These are phyloP conservation scores for Andrena trimmerana DNA, from an alignment of 2,888 invertebrate species.

Conservation along the genomic window DNA sequence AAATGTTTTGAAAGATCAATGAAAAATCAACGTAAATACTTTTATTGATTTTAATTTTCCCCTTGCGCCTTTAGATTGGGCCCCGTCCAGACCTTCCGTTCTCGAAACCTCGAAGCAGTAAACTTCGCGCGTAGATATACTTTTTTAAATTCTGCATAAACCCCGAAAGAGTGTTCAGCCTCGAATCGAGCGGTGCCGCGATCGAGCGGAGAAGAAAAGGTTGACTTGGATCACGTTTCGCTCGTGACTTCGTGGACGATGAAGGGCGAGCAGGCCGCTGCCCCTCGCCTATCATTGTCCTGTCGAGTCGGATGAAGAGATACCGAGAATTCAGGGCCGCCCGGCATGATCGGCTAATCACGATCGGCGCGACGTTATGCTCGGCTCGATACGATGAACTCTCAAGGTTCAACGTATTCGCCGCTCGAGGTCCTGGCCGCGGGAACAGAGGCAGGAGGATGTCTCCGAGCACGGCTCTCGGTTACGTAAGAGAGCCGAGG, in stretches of 20 bases:
- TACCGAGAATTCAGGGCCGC: constrained; percentile 44
- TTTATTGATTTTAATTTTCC: too few relatives aligned
- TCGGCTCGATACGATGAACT: constrained; percentile 42
- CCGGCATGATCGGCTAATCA: constrained; percentile 54
- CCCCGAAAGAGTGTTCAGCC: not conserved
- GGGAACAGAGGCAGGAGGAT: constrained; percentile 42
- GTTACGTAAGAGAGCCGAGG: constrained; percentile 63
- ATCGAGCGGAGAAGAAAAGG: not conserved
- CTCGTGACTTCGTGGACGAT: constrained; percentile 45
- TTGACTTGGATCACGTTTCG: constrained; percentile 31
- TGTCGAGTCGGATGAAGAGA: constrained; percentile 35
- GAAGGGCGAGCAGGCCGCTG: constrained; percentile 14
- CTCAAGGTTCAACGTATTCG: constrained; percentile 55
- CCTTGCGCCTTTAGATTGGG: too few relatives aligned
- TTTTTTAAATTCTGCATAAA: too few relatives aligned
- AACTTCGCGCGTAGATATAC: too few relatives aligned
- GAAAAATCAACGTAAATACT: too few relatives aligned
- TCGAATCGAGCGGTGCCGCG: constrained; percentile 11
- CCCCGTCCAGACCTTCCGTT: too few relatives aligned
- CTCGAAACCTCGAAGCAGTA: too few relatives aligned
- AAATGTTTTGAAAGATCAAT: too few relatives aligned
- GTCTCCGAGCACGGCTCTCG: constrained; percentile 55
- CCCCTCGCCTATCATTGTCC: constrained; percentile 39
- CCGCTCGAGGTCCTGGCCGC: constrained; percentile 45
- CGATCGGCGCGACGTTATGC: constrained; percentile 41